Conservation (phyloP, 2,888 invertebrate species). For the Xiphydria camelus region DNA sequence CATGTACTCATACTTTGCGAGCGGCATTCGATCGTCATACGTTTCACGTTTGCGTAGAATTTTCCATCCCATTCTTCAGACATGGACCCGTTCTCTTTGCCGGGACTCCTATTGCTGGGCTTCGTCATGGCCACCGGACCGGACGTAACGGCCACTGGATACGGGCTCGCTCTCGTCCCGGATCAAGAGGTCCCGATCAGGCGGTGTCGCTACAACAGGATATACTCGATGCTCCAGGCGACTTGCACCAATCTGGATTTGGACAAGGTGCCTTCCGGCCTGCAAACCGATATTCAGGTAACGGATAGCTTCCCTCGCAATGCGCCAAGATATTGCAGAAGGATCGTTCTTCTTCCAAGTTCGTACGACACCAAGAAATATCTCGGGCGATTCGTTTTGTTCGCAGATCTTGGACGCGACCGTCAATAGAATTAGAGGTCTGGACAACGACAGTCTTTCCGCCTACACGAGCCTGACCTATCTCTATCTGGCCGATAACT, state of each 20-base stretch:
- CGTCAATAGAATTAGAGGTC: constrained; percentile 62
- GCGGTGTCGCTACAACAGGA: constrained; percentile 61
- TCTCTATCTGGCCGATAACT: constrained; percentile 65
- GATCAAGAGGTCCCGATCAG: constrained; percentile 31
- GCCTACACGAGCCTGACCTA: constrained; percentile 61
- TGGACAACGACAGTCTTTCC: constrained; percentile 60
- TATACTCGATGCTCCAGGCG: constrained; percentile 63
- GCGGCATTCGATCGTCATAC: no score
- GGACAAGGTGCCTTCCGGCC: constrained; percentile 58
- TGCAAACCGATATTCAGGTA: constrained; percentile 64
- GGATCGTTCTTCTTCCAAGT: no score
- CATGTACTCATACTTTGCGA: no score
- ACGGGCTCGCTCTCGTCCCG: constrained; percentile 30
- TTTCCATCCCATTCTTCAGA: constrained; percentile 2
- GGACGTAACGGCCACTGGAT: constrained; percentile 17
- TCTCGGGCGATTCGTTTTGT: constrained; percentile 21
- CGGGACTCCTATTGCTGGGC: constrained; percentile 32
- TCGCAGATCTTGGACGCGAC: constrained; percentile 65
- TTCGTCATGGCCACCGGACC: constrained; percentile 20
- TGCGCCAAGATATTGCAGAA: background rate
- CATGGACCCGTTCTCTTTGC: constrained; percentile 27
- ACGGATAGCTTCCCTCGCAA: constrained; percentile 7
- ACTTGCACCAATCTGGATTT: constrained; percentile 61
- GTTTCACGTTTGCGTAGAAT: background rate
- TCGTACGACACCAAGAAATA: background rate